Conservation (phyloP, 2,113 vertebrate genomes). For the Sinocyclocheilus maitianheensis region DNA sequence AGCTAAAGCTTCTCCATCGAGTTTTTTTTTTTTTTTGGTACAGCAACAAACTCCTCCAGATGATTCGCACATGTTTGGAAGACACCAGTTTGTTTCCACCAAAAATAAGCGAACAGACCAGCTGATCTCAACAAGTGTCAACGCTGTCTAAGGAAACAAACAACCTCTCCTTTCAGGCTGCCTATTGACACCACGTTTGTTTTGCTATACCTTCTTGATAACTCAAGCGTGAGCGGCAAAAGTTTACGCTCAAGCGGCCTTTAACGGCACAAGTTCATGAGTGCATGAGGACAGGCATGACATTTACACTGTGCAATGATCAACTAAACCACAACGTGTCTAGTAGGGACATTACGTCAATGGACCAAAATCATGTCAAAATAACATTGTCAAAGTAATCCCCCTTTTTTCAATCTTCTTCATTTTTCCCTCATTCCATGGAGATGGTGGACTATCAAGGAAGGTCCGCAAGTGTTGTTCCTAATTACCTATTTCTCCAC, state of each 20-base stretch:
- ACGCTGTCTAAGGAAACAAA: conserved; percentile 18
- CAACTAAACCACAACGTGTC: conserved; percentile 67
- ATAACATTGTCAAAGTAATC: conserved; percentile 80
- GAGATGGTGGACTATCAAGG: conserved; percentile 91
- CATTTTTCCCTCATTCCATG: conserved; percentile 60
- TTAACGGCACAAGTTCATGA: conserved; percentile 4
- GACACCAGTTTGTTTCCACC: background rate
- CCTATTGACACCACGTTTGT: conserved; percentile 17
- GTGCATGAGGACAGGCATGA: conserved; percentile 29
- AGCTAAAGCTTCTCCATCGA: background rate
- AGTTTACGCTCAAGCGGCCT: no score
- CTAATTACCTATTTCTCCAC: conserved; percentile 99
- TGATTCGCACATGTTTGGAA: conserved; percentile 23
- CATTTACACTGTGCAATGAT: conserved; percentile 52
- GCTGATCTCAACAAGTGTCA: conserved; percentile 19
- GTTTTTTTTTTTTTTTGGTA: background rate
- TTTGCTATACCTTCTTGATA: background rate
- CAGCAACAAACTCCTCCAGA: conserved; percentile 9
- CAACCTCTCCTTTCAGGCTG: conserved; percentile 15
- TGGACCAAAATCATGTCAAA: conserved; percentile 74
- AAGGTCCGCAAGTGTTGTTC: conserved; percentile 96
- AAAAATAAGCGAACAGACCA: conserved; percentile 34
- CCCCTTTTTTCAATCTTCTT: conserved; percentile 53
- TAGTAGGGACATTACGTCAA: conserved; percentile 77
- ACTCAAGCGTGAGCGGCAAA: background rate